phyloP scores from a whole-genome alignment of 2,113 vertebrate species.

The Holacanthus passer region DNA sequence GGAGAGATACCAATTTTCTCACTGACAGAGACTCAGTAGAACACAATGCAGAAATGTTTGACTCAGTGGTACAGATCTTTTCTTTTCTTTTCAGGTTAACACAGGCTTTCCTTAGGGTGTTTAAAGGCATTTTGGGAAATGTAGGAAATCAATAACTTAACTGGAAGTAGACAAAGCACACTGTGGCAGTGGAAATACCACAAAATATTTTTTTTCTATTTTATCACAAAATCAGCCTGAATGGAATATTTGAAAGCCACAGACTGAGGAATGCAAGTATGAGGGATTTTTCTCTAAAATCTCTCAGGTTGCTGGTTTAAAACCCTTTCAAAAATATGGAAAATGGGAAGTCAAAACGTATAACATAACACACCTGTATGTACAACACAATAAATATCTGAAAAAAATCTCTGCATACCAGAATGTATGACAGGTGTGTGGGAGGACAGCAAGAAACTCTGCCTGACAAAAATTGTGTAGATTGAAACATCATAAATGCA shows the following conservation, averaged over 20 bases:
- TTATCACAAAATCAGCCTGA: not conserved
- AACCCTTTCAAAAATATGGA: not conserved
- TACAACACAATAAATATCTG: not conserved
- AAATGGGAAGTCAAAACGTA: not conserved
- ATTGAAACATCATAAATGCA: not conserved
- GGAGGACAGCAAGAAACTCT: not conserved
- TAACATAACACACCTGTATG: not conserved
- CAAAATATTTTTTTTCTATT: not conserved
- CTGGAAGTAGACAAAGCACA: slow-evolving; percentile 29
- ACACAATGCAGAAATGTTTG: slow-evolving; percentile 32
- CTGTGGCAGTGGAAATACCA: slow-evolving; percentile 42
- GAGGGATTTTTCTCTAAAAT: not conserved
- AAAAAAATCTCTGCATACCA: not conserved
- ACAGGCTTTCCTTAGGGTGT: slow-evolving; percentile 17
- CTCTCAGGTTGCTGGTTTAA: not conserved
- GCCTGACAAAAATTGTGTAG: no score
- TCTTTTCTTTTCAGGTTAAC: not conserved
- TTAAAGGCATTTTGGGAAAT: slow-evolving; percentile 44
- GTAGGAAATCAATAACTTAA: slow-evolving; percentile 46
- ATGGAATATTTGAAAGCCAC: slow-evolving; percentile 8
- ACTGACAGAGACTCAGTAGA: slow-evolving; percentile 19
- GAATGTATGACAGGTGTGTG: not conserved
- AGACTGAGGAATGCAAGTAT: slow-evolving; percentile 1
- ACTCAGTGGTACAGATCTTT: slow-evolving; percentile 38
- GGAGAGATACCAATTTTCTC: slow-evolving; percentile 51